phyloP scores from a whole-genome alignment of 1,140 invertebrate genomes.

The Drosophila guanche region DNA sequence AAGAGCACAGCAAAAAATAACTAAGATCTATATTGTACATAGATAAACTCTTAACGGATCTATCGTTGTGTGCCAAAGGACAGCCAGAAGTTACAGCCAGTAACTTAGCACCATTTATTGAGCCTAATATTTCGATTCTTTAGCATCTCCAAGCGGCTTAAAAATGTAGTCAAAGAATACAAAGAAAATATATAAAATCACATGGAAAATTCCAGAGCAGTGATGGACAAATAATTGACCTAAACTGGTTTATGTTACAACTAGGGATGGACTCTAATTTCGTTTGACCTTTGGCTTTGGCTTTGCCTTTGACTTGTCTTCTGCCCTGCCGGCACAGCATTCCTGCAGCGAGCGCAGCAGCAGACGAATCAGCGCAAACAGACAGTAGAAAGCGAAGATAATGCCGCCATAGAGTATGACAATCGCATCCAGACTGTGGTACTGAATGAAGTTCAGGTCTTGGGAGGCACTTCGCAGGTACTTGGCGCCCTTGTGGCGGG shows the following conservation, averaged over 20 bases:
- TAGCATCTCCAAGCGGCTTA: too few relatives aligned
- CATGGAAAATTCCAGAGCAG: too few relatives aligned
- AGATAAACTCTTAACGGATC: too few relatives aligned
- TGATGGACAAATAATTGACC: too few relatives aligned
- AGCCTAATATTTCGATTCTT: too few relatives aligned
- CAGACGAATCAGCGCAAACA: slow-evolving; percentile 46
- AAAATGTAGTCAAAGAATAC: too few relatives aligned
- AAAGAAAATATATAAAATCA: too few relatives aligned
- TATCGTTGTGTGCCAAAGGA: too few relatives aligned
- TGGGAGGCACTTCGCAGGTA: slow-evolving; percentile 84
- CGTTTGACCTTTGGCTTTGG: slow-evolving; percentile 17
- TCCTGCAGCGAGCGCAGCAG: slow-evolving; percentile 31
- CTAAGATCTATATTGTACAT: neutral
- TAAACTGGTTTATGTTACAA: too few relatives aligned
- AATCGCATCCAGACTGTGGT: slow-evolving; percentile 85
- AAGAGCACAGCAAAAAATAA: slow-evolving; percentile 16
- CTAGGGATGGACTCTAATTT: slow-evolving; percentile 5
- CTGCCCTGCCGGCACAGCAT: too few relatives aligned
- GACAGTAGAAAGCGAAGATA: slow-evolving; percentile 40
- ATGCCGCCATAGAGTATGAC: slow-evolving; percentile 66
- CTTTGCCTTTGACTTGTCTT: neutral
- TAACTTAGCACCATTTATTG: too few relatives aligned
- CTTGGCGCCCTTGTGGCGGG: slow-evolving; percentile 85
- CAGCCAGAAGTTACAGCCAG: too few relatives aligned
- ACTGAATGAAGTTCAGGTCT: slow-evolving; percentile 85